A percentile compares a stretch with the other conserved stretches of the same genome.
phyloP scores from a whole-genome alignment of 2,113 vertebrate genomes.

The Labeo rohita region DNA sequence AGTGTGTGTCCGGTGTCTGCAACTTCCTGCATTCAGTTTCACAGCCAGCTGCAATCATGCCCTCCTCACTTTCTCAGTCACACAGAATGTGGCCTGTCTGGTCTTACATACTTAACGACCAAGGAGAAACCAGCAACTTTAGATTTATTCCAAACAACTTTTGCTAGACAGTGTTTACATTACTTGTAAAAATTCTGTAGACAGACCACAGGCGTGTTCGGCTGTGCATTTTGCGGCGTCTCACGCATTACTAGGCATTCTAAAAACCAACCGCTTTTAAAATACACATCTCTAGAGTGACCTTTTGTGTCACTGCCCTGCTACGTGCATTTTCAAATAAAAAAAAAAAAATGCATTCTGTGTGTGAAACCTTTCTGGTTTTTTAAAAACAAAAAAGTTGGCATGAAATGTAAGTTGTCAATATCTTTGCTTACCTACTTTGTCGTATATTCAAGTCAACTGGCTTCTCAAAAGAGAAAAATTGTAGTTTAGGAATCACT shows the following conservation, averaged over 20 bases:
- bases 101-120: neutral
- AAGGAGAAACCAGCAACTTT: neutral
- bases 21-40: neutral
- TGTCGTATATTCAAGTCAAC: neutral
- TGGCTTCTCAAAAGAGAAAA: neutral
- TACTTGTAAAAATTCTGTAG: neutral
- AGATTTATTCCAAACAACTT: neutral
- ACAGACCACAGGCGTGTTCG: neutral
- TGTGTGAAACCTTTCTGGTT: neutral
- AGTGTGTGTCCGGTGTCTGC: neutral
- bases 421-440: neutral
- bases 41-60: constrained; percentile 3
- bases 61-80: neutral
- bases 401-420: neutral
- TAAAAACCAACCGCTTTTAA: neutral
- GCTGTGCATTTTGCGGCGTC: too few relatives aligned
- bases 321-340: neutral
- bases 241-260: neutral
- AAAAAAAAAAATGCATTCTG: neutral
- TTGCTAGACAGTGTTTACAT: neutral
- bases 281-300: neutral
- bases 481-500: neutral
- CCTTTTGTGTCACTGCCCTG: neutral
- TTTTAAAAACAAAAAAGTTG: neutral
- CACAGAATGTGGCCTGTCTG: neutral